Evolutionary conservation across 2,888 invertebrate genomes (phyloP), one percentile per base, ranked within the genome.

Genomic region (Cacoxenus indagator): DNA sequence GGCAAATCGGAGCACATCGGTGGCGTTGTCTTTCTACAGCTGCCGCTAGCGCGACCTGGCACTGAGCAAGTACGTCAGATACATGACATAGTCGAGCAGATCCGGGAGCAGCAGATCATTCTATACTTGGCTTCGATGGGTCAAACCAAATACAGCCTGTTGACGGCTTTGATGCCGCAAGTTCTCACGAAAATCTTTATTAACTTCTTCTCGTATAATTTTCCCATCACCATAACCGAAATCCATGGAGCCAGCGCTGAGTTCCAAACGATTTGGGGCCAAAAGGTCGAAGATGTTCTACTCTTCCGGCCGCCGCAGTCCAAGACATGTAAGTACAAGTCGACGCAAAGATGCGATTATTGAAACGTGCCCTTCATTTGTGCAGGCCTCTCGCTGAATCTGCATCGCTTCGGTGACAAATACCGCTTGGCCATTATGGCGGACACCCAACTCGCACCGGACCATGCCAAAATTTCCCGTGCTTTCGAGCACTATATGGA

Each of bases 281-380:
- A 88, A 66, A 73, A 78, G 0, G 86, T 88, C 0, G 77, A 85
- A 29, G 87, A 88, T 79, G 84, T 88, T 0, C 64, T 88, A 5
- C 80, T 87, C 0, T 88, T 88, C 51, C 73, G 87, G 8, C 88
- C 88, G 4, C 87, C 87, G 1, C 88, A 88, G 69, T 88, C 88
- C 0, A 88, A 88, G 69, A 88, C 87, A 11, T 87, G 88, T 84
- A 74, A 76, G 78, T 75, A 26, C 1, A 17, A 45, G 11, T 14
- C 29, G 9, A 17, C 2, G 11, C 45, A 31, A 5, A 24, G 4
- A 51, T 8, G 22, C 3, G 26, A 59, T 11, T 46, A 24, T 73
- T 64, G 45, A 67, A 46, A 55, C n/a, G n/a, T n/a, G n/a, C n/a
- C n/a, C n/a, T n/a, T 45, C 11, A n/a, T 27, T 45, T 17, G 74